Conservation (phyloP, 2,797 vertebrate genomes). For the Fundulus diaphanus region DNA sequence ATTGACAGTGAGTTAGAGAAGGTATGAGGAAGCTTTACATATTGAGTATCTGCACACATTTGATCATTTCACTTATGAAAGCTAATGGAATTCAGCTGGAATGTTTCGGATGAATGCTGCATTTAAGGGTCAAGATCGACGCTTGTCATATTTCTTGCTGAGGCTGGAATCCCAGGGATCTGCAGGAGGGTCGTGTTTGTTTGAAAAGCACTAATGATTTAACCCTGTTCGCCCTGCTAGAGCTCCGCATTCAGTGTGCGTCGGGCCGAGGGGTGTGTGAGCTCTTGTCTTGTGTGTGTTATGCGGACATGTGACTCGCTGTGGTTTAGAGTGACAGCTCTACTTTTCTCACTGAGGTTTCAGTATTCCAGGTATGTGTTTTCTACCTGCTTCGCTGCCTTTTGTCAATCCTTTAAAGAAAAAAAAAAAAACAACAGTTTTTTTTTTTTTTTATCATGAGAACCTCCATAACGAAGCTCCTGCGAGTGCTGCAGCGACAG, state of each 20-base stretch:
- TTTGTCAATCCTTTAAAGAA: neutral
- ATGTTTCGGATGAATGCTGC: neutral
- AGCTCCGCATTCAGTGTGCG: neutral
- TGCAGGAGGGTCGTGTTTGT: neutral
- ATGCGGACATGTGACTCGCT: slow-evolving; percentile 5
- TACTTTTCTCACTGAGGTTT: slow-evolving; percentile 54
- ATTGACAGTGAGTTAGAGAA: neutral
- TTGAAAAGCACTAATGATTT: neutral
- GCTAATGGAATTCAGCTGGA: neutral
- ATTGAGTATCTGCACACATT: neutral
- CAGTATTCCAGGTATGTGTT: slow-evolving; percentile 64
- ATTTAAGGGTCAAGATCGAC: no score
- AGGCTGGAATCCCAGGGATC: neutral
- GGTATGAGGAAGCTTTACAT: neutral
- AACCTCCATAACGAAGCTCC: neutral
- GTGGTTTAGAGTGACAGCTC: slow-evolving; percentile 52
- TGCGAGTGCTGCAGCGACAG: neutral
- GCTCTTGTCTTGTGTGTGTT: neutral
- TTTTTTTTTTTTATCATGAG: neutral
- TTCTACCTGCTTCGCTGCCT: slow-evolving; percentile 21
- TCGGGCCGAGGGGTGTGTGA: neutral
- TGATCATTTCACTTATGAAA: neutral
- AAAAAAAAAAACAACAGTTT: no score
- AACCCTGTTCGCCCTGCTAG: neutral
- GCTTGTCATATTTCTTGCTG: neutral